Conservation (phyloP, 2,888 invertebrate genomes). For the Julus scandinavius region DNA sequence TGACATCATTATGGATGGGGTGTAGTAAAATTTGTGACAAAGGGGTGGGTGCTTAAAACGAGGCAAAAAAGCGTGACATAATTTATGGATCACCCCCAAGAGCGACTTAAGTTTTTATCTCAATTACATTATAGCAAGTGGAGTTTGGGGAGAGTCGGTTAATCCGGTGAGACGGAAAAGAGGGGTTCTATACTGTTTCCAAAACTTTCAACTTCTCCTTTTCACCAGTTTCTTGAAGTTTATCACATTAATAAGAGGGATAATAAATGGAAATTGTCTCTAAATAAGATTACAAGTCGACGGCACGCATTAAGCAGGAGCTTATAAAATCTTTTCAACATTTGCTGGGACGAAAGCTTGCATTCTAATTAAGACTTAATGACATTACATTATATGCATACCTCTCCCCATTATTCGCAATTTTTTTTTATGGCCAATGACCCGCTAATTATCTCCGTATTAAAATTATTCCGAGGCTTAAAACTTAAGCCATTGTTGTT, state of each 20-base stretch:
- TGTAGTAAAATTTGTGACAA: no score
- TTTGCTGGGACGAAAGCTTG: not conserved
- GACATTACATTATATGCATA: not conserved
- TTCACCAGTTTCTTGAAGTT: not conserved
- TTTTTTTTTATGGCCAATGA: not conserved
- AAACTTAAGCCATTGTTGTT: slow-evolving; percentile 1
- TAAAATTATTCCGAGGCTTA: slow-evolving; percentile 12
- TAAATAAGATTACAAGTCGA: not conserved
- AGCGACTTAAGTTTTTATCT: no score
- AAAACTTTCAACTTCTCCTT: not conserved
- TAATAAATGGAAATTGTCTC: not conserved
- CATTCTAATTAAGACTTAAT: slow-evolving; percentile 36
- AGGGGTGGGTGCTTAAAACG: no score
- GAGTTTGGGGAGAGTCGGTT: no score
- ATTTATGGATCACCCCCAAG: no score
- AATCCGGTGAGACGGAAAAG: no score
- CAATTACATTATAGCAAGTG: no score
- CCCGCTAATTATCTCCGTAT: not conserved
- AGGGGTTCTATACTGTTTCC: not conserved
- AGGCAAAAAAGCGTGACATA: no score
- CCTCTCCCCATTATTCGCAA: not conserved
- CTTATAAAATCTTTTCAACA: not conserved
- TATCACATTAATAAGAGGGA: not conserved
- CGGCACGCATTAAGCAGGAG: not conserved
- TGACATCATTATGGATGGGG: no score